Base-by-base conservation (phyloP, 2,888 invertebrate species). In the Brachynemurus nebulosus region DNA sequence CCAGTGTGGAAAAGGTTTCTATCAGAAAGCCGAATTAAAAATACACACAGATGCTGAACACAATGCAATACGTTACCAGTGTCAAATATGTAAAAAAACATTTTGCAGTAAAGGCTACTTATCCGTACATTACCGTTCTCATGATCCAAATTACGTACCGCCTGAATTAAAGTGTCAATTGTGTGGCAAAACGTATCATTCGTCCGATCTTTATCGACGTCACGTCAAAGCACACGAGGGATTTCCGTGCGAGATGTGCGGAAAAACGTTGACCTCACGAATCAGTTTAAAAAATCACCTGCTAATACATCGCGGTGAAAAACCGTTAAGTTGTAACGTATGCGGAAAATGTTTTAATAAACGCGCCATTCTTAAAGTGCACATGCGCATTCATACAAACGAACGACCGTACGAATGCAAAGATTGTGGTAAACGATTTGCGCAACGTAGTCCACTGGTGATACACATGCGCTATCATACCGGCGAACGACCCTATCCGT, bases 351-450 rank as follows among this genome's bases (percentile, higher is more conserved):
- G 63, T 11, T 69, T 68, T 51, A 63, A 65, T 17, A 66, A 65
- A 34, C 62, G 63, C 2, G 63, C 64, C 44, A 66, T 66, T 47
- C 54, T 69, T 11, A 55, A 62, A 7, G 61, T 65, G 54, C 70
- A 70, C 50, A 54, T 63, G 42, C 54, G 68, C 8, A 62, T 64
- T 5, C 70, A 70, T 47, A 68, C 67, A 1, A 69, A 69, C 0
- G 68, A 68, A 45, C 68, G 67, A 38, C 69, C 69, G 1, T 69
- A 66, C 55, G 63, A 62, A 43, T 69, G 69, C 50, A 64, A 66
- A 39, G 60, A 62, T 42, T 69, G 69, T 42, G 62, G 62, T 2
- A 68, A 66, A 48, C 60, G 64, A 4, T 69, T 69, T 52, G 65
- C 68, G 1, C 69, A 69, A 52, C 58, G 65, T 16, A 65, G 66